Evolutionary conservation across 2,888 invertebrate genomes (phyloP).

Genomic region (Teleogryllus oceanicus): DNA sequence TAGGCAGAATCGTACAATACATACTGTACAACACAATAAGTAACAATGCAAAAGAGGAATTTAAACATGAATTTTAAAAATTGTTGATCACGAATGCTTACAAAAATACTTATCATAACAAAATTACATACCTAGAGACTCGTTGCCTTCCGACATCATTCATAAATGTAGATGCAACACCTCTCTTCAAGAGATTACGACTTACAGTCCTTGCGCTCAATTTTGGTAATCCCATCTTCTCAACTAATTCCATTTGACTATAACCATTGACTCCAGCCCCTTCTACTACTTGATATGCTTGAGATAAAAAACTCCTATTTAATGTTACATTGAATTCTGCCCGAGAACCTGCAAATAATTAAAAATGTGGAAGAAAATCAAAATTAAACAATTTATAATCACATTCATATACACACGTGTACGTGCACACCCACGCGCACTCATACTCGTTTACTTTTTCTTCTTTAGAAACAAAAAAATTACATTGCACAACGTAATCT

Average conservation of each 20-base stretch:
- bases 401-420: background rate
- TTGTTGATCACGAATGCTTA: no score
- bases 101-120: no score
- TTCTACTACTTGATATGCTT: constrained; percentile 53
- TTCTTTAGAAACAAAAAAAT: no score
- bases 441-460: no score
- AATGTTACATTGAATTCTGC: constrained; percentile 5
- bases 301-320: constrained; percentile 44
- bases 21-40: no score
- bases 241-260: constrained; percentile 49
- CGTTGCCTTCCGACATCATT: constrained; percentile 57
- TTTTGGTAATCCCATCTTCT: constrained; percentile 48
- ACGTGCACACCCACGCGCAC: no score
- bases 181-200: constrained; percentile 49
- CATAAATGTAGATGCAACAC: constrained; percentile 52
- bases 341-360: background rate
- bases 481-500: no score
- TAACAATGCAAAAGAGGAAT: no score
- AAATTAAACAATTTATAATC: background rate
- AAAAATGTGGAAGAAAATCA: background rate
- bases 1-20: no score
- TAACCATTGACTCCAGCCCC: constrained; percentile 53
- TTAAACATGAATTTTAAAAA: no score
- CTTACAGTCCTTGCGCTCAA: constrained; percentile 50
- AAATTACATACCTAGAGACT: constrained; percentile 48